Conservation (phyloP, 2,797 vertebrate species). For the Novumbra hubbsi region DNA sequence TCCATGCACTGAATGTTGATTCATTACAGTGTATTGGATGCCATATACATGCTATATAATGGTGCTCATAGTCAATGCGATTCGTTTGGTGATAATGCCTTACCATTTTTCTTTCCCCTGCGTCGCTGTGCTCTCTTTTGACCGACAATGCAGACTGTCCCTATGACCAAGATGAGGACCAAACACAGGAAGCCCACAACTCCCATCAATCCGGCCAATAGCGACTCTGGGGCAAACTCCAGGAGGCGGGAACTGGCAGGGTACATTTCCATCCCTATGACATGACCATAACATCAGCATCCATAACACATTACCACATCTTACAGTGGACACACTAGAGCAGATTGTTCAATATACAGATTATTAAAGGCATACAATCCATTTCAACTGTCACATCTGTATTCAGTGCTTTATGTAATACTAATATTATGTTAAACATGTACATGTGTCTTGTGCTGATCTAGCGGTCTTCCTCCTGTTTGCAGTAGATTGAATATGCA, state of each 20-base stretch:
- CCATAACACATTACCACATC: neutral
- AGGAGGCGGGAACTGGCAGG: slow-evolving; percentile 78
- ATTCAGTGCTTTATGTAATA: neutral
- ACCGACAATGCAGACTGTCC: slow-evolving; percentile 82
- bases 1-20: slow-evolving; percentile 37
- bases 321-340: neutral
- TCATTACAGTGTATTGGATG: slow-evolving; percentile 51
- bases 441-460: too few relatives aligned
- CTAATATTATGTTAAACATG: neutral
- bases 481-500: too few relatives aligned
- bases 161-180: slow-evolving; percentile 81
- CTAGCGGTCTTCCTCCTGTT: too few relatives aligned
- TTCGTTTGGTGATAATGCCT: slow-evolving; percentile 45
- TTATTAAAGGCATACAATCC: neutral
- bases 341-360: neutral
- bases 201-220: slow-evolving; percentile 84
- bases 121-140: slow-evolving; percentile 69
- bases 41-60: slow-evolving; percentile 16
- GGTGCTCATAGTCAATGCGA: slow-evolving; percentile 59
- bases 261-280: slow-evolving; percentile 82
- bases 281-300: slow-evolving; percentile 5
- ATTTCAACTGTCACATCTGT: neutral
- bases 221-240: slow-evolving; percentile 77
- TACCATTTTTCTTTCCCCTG: slow-evolving; percentile 69
- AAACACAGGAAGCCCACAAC: slow-evolving; percentile 86